These are phyloP conservation scores for Montipora foliosa DNA, from an alignment of 64 coral and sea anemone genomes.

Conservation along the genomic window DNA sequence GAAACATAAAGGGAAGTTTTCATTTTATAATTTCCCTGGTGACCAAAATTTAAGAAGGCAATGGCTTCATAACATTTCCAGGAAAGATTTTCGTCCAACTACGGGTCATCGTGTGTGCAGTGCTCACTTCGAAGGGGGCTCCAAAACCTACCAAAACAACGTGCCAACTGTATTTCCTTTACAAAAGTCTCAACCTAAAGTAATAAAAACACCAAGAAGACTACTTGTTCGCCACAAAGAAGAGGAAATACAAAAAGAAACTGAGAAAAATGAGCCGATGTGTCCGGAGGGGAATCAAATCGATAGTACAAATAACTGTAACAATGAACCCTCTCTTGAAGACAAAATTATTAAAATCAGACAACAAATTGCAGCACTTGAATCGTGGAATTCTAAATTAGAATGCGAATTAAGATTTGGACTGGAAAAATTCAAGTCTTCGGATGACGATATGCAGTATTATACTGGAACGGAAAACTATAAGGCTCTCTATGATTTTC, in stretches of 20 bases:
- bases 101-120: constrained; percentile 46
- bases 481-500: background rate
- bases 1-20: constrained; percentile 52
- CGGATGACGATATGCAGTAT: constrained; percentile 45
- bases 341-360: constrained; percentile 17
- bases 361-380: constrained; percentile 35
- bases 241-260: constrained; percentile 8
- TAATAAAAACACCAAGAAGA: constrained; percentile 20
- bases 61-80: constrained; percentile 43
- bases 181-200: constrained; percentile 15
- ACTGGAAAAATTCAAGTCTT: constrained; percentile 39
- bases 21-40: constrained; percentile 26
- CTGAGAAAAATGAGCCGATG: background rate
- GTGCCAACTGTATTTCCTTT: constrained; percentile 59
- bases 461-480: constrained; percentile 49
- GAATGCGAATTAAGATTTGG: background rate
- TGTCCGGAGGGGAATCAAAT: background rate
- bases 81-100: constrained; percentile 33
- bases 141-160: constrained; percentile 63
- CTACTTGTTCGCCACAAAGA: constrained; percentile 8
- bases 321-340: background rate
- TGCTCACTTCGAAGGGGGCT: constrained; percentile 43
- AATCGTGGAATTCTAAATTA: constrained; percentile 10
- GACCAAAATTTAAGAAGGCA: constrained; percentile 17
- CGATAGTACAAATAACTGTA: background rate